phyloP scores from a whole-genome alignment of 2,113 vertebrate genomes.

The Corythoichthys haematopterus region DNA sequence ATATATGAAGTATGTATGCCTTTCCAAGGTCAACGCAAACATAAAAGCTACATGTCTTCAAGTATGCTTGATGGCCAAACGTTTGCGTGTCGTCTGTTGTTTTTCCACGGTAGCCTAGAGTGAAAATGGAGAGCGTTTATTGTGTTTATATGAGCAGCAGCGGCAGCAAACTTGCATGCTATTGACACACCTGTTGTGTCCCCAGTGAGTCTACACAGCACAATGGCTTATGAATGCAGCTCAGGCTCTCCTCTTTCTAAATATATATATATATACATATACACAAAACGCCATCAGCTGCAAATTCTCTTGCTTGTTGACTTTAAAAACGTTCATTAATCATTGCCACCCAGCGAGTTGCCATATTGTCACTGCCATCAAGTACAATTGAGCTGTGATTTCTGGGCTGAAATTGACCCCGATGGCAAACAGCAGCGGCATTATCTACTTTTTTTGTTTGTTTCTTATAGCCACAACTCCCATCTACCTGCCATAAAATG shows the following conservation, averaged over 20 bases:
- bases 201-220: conserved; percentile 53
- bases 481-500: conserved; percentile 28
- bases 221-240: conserved; percentile 42
- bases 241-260: conserved; percentile 16
- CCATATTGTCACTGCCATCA: not conserved
- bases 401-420: conserved; percentile 28
- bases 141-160: conserved; percentile 45
- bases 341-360: conserved; percentile 4
- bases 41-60: conserved; percentile 6
- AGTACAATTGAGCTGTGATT: not conserved
- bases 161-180: conserved; percentile 52
- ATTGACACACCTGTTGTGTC: conserved; percentile 73
- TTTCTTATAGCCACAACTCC: conserved; percentile 43
- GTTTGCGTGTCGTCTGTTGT: conserved; percentile 36
- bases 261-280: conserved; percentile 2
- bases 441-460: conserved; percentile 42
- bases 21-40: not conserved
- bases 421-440: conserved; percentile 27
- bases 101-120: conserved; percentile 38
- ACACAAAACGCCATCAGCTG: conserved; percentile 8
- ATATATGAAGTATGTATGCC: not conserved
- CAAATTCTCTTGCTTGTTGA: conserved; percentile 39
- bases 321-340: conserved; percentile 7
- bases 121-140: conserved; percentile 51
- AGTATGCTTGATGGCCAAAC: conserved; percentile 16